Evolutionary conservation across 2,888 invertebrate genomes (phyloP).

Genomic region (Agrochola lota): DNA sequence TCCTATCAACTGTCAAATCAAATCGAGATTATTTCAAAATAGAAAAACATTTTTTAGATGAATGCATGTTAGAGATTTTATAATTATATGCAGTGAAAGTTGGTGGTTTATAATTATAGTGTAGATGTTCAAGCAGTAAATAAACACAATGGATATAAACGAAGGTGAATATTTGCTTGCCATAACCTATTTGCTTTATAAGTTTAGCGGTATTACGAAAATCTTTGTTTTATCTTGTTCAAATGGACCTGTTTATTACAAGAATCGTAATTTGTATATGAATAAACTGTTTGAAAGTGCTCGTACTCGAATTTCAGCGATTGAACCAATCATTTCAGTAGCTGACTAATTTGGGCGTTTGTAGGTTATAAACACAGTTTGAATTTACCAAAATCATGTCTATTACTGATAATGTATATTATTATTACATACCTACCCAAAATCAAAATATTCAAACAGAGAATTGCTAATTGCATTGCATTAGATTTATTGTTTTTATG

Average conservation of each 20-base stretch:
- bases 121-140: constrained; percentile 47
- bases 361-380: constrained; percentile 55
- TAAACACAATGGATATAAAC: constrained; percentile 80
- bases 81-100: constrained; percentile 35
- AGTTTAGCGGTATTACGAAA: constrained; percentile 64
- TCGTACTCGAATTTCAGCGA: background rate
- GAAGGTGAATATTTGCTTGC: constrained; percentile 78
- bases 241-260: background rate
- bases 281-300: background rate
- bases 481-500: background rate
- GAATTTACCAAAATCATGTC: constrained; percentile 4
- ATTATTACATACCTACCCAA: background rate
- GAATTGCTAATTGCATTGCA: background rate
- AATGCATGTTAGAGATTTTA: background rate
- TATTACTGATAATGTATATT: background rate
- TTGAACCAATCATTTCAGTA: background rate
- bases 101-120: constrained; percentile 14
- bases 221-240: background rate
- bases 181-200: constrained; percentile 64
- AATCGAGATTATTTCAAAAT: constrained; percentile 61
- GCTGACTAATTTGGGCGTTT: constrained; percentile 15
- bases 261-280: background rate
- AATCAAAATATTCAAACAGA: background rate
- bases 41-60: constrained; percentile 30
- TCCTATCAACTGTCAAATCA: constrained; percentile 60